These are phyloP conservation scores for Cairina moschata DNA, from an alignment of 2,113 vertebrate genomes.

Conservation along the genomic window DNA sequence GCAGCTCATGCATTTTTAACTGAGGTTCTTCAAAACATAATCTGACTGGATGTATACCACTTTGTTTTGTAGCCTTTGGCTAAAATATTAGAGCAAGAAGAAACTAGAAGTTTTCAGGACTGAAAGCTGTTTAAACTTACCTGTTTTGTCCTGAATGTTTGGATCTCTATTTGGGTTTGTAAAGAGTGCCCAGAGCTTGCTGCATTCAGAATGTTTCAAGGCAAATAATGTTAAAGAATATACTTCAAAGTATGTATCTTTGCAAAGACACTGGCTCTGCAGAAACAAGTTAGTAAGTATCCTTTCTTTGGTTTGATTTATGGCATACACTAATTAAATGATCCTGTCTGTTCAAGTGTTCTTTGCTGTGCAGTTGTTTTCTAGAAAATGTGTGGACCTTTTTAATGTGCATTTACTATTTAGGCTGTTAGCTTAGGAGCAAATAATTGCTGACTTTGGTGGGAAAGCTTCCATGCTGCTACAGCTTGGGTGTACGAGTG, in stretches of 20 bases:
- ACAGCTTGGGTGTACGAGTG: background rate
- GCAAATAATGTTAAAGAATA: background rate
- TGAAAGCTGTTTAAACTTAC: background rate
- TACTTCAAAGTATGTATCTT: background rate
- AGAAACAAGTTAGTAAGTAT: slow-evolving; percentile 4
- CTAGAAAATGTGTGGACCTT: background rate
- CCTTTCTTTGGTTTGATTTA: slow-evolving; percentile 15
- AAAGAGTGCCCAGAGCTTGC: background rate
- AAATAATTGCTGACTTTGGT: background rate
- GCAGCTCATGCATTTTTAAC: background rate
- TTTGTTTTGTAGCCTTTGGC: slow-evolving; percentile 11
- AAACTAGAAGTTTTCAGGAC: background rate
- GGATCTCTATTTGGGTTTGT: background rate
- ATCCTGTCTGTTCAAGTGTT: background rate
- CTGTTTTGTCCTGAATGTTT: background rate
- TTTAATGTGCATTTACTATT: background rate
- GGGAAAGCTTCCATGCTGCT: background rate
- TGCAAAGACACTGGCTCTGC: background rate
- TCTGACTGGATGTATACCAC: background rate
- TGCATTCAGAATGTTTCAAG: background rate
- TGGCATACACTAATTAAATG: background rate
- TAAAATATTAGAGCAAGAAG: background rate
- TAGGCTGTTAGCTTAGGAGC: background rate
- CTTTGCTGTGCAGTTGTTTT: background rate
- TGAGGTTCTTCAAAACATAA: background rate